phyloP scores from a whole-genome alignment of 1,140 invertebrate species.

The Megathymus violae region DNA sequence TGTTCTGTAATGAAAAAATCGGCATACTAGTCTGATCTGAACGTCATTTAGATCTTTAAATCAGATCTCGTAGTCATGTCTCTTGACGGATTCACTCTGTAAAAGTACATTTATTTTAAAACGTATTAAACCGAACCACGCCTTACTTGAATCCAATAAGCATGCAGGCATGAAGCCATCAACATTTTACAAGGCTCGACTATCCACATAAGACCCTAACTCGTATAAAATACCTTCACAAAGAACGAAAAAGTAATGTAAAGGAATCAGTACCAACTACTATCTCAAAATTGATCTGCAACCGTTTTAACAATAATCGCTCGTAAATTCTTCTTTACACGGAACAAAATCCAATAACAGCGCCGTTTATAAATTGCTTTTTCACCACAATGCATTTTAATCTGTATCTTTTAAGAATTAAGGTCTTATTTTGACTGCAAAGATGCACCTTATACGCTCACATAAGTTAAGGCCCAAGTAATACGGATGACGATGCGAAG shows the following conservation, averaged over 20 bases:
- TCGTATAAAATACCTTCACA: conserved; percentile 80
- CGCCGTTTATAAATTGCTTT: conserved; percentile 72
- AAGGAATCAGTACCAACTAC: conserved; percentile 81
- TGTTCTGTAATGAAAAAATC: no score
- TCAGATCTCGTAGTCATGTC: no score
- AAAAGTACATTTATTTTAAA: no score
- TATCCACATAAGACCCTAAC: conserved; percentile 80
- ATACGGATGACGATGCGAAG: conserved; percentile 81
- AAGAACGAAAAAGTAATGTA: conserved; percentile 82
- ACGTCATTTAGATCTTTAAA: no score
- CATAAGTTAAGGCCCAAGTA: conserved; percentile 81
- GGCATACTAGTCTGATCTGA: no score
- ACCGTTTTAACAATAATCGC: conserved; percentile 37
- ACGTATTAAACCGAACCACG: conserved; percentile 27
- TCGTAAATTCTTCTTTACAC: background rate
- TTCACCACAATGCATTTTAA: conserved; percentile 52
- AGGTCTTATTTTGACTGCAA: conserved; percentile 31
- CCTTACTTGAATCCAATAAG: conserved; percentile 49
- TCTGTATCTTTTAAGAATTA: conserved; percentile 36
- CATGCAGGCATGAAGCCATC: conserved; percentile 52
- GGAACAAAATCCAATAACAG: conserved; percentile 17
- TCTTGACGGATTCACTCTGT: no score
- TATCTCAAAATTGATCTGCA: conserved; percentile 80
- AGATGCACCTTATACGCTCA: conserved; percentile 51
- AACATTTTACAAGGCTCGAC: conserved; percentile 50